Conservation (phyloP, 2,113 vertebrate species). For the Aegotheles bennettii region DNA sequence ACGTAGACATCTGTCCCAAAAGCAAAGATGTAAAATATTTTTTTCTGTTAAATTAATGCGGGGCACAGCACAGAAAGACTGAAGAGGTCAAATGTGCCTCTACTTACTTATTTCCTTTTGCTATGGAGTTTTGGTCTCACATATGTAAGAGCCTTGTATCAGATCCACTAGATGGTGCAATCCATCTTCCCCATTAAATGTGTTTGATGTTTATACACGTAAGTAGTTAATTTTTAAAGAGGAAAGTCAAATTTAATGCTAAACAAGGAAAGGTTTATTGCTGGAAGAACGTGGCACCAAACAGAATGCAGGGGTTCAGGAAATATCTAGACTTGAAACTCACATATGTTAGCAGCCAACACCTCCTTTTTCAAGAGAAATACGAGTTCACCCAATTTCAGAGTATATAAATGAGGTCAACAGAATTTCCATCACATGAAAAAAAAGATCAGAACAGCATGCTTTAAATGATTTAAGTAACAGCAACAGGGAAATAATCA, state of each 20-base stretch:
- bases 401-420: background rate
- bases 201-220: background rate
- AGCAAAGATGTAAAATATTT: background rate
- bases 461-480: background rate
- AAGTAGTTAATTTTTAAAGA: background rate
- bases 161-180: conserved; percentile 76
- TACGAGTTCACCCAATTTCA: background rate
- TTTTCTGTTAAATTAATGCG: background rate
- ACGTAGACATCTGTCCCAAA: background rate
- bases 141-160: background rate
- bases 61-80: background rate
- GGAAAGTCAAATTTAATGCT: background rate
- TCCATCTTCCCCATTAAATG: conserved; percentile 55
- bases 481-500: background rate
- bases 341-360: background rate
- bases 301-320: background rate
- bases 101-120: background rate
- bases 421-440: background rate
- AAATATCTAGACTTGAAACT: background rate
- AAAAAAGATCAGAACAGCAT: background rate
- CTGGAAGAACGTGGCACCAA: background rate
- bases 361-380: background rate
- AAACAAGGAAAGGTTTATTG: background rate
- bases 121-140: background rate
- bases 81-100: background rate